Evolutionary conservation across 2,797 vertebrate species (phyloP).

Genomic region (Steatocranus sp.): DNA sequence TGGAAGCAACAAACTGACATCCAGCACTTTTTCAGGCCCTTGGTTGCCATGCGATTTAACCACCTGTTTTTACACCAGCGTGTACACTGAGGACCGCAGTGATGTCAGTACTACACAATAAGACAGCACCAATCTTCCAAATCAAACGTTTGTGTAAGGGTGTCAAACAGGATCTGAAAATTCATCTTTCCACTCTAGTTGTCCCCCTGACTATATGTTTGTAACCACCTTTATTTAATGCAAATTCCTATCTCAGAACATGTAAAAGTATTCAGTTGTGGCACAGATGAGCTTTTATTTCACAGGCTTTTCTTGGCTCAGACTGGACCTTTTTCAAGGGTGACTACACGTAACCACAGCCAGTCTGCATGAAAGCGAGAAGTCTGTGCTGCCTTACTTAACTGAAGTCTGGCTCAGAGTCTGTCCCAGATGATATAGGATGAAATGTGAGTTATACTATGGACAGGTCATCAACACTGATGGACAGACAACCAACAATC

Average conservation of each 20-base stretch:
- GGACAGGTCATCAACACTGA: neutral
- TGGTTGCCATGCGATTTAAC: neutral
- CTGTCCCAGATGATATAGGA: neutral
- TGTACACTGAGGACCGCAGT: neutral
- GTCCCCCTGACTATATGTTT: neutral
- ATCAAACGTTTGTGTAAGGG: neutral
- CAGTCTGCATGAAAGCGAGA: neutral
- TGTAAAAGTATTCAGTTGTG: neutral
- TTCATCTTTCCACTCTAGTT: neutral
- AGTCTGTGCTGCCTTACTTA: neutral
- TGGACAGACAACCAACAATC: neutral
- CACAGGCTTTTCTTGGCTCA: neutral
- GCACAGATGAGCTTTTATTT: neutral
- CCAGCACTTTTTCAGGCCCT: neutral
- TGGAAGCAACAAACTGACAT: neutral
- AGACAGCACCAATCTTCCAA: rapidly evolving
- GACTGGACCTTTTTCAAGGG: rapidly evolving
- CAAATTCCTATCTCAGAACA: neutral
- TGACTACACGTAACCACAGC: neutral
- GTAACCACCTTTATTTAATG: neutral
- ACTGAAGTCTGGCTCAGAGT: neutral
- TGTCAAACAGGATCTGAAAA: neutral
- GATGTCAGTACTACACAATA: neutral
- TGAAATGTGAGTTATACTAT: neutral
- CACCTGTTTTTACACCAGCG: neutral